Base-by-base conservation (phyloP, 2,113 vertebrate species). In the Chlorodrepanis virens region DNA sequence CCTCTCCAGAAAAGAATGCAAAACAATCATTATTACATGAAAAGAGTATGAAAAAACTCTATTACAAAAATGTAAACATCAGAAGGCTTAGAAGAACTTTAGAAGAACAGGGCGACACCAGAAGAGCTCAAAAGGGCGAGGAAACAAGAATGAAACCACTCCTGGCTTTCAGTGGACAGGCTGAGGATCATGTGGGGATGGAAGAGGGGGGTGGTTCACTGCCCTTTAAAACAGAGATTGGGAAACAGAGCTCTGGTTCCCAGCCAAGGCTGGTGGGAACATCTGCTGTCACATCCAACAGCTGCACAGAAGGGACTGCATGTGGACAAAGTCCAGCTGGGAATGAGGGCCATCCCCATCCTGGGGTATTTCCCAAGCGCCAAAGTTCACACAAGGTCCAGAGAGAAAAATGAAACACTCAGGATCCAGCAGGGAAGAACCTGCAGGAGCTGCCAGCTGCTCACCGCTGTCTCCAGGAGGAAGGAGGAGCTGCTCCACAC, bases 391-490 rank as follows among this genome's bases (percentile, higher is more conserved):
- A 27, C 4, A 5, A 40, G 17, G 50, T 42, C 60, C 33, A 31
- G 59, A 60, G 27, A 60, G 50, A 39, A 70, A 23, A 70, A 25
- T 11, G 39, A 49, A 85, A 9, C 13, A 1, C 50, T 52, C 3
- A 0, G 45, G 15, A 25, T 35, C 13, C 52, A 61, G 19, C 7
- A 60, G 40, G 33, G 79, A 64, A 50, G 25, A 2, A 22, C 40
- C 47, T 89, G 21, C 35, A 57, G 67, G 56, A 91, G 71, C 52
- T 65, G 39, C 24, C 44, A 50, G 25, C 15, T 23, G 25, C 69
- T n/a, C 22, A 3, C 0, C 0, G 0, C 11, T 40, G 1, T 29
- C 10, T 68, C 39, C 23, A 35, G 57, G 33, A 21, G 74, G 8
- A 20, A 7, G 16, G 33, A 63, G 39, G 39, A 33, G 61, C 40